These are phyloP conservation scores for Lithophane leautieri DNA, from an alignment of 2,888 invertebrate genomes.

Conservation along the genomic window DNA sequence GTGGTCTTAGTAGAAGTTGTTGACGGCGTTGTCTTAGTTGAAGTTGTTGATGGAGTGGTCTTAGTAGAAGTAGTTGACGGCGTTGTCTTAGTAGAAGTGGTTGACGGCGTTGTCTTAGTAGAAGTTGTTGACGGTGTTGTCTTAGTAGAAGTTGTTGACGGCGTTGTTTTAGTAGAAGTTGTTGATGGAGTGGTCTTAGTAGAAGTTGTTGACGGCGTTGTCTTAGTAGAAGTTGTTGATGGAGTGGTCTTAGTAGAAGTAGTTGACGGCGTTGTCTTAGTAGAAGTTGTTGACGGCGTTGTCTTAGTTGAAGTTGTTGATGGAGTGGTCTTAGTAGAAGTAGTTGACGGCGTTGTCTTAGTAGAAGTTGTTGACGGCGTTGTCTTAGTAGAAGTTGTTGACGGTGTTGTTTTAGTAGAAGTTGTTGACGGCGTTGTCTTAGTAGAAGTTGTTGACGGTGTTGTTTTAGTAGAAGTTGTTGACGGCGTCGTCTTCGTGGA, in stretches of 20 bases:
- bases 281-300: too few species aligned
- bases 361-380: too few species aligned
- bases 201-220: too few species aligned
- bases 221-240: too few species aligned
- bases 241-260: too few species aligned
- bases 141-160: neutral
- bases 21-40: neutral
- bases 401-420: neutral
- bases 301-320: too few species aligned
- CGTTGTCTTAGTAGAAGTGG: neutral
- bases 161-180: neutral
- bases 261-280: too few species aligned
- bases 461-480: neutral
- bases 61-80: neutral
- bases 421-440: neutral
- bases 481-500: neutral
- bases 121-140: neutral
- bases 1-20: too few species aligned
- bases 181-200: neutral
- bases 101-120: neutral
- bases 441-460: neutral
- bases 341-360: too few species aligned
- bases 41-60: neutral
- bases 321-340: too few species aligned
- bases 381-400: neutral